Evolutionary conservation across 2,113 vertebrate genomes (phyloP), one percentile per base, ranked within the genome.

Genomic region (Marmota monax): DNA sequence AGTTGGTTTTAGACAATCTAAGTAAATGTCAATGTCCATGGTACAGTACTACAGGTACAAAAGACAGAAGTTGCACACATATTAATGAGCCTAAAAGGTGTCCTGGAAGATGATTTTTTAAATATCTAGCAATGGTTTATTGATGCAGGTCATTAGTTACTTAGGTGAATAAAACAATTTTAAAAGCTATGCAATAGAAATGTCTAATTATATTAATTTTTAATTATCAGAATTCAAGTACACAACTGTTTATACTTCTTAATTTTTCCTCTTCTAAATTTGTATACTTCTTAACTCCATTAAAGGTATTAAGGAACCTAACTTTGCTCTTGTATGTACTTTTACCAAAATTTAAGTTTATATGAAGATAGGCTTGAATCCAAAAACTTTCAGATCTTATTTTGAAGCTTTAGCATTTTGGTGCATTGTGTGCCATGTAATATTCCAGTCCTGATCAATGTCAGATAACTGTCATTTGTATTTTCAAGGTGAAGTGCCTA

Each of bases 331-430:
- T 67, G 69, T 10, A 90, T 22, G 37, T 42, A 89, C 27, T 42
- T 42, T 25, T n/a, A 17, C 14, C 51, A 56, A 82, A 85, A 8
- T 37, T 53, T 61, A 42, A 84, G 45, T 42, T 53, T 89, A 32
- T 76, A 94, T 94, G 84, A 95, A 70, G 22, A 58, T 11, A 65
- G 56, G 37, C 22, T 20, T 90, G 86, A 89, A 79, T 72, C 51
- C 65, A 85, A 92, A 94, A 56, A 51, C n/a, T 72, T 76, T 83
- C 87, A 10, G n/a, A 45, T 58, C 39, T 69, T 79, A 90, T 86
- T 93, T 76, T 93, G 58, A 90, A 93, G 16, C 9, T 76, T 96
- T 83, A 25, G 29, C 39, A 74, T 58, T 88, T 92, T 94, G 77
- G 61, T 84, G 69, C 23, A 69, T 20, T 83, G 1, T 39, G 16